Evolutionary conservation across 2,797 vertebrate species (phyloP).

Genomic region (Anisognathus igniventris): DNA sequence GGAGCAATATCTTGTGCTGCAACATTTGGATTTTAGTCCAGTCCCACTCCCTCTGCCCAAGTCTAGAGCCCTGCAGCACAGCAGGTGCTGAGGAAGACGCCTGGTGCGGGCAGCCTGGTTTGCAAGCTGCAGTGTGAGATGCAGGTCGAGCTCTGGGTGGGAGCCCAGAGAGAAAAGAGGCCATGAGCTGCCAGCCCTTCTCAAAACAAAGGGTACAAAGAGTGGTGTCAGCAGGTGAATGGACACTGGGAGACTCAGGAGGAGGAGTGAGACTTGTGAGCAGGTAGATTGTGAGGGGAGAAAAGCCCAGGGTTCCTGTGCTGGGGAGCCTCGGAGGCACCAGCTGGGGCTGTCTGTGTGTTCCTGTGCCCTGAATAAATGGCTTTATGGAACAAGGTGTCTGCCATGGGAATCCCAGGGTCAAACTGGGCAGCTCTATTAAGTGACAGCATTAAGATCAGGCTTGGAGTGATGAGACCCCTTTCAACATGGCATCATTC

Average conservation of each 20-base stretch:
- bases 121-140: neutral
- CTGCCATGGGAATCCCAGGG: rapidly evolving
- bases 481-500: neutral
- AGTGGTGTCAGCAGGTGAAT: rapidly evolving
- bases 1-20: neutral
- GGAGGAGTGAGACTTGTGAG: no score
- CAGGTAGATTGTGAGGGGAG: neutral
- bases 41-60: neutral
- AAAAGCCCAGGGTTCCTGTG: neutral
- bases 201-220: no score
- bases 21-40: neutral
- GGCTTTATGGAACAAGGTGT: rapidly evolving
- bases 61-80: neutral
- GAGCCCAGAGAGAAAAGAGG: no score
- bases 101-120: neutral
- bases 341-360: no score
- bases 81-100: neutral
- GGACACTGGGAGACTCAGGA: rapidly evolving
- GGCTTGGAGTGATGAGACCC: neutral
- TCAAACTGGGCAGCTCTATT: neutral
- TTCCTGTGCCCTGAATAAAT: neutral
- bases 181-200: rapidly evolving
- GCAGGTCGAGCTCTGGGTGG: neutral
- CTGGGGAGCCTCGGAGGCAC: rapidly evolving
- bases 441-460: neutral